Evolutionary conservation across 1,140 invertebrate genomes (phyloP).

Genomic region (Prorops nasuta): DNA sequence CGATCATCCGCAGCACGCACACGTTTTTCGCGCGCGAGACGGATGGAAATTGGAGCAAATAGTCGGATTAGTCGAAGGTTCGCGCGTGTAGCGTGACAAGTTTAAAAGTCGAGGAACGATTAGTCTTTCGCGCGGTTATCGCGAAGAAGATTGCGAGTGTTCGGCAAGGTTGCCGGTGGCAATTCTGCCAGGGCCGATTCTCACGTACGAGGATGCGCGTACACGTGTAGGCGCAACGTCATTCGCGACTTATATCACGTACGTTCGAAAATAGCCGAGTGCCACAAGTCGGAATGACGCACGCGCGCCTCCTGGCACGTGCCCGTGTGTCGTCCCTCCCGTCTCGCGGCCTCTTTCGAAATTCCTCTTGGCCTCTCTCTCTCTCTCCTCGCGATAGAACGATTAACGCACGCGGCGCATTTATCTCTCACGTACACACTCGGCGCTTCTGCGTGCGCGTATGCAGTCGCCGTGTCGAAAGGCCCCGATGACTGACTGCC

Average conservation of each 20-base stretch:
- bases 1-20: no score
- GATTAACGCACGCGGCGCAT: slow-evolving; percentile 28
- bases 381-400: slow-evolving; percentile 20
- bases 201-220: no score
- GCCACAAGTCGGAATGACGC: slow-evolving; percentile 37
- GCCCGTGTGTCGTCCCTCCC: slow-evolving; percentile 20
- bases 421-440: slow-evolving; percentile 31
- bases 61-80: no score
- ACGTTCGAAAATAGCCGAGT: slow-evolving; percentile 46
- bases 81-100: no score
- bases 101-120: slow-evolving; percentile 17
- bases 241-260: slow-evolving; percentile 34
- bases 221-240: slow-evolving; percentile 22
- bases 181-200: no score
- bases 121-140: slow-evolving; percentile 21
- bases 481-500: slow-evolving; percentile 17
- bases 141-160: slow-evolving; percentile 20
- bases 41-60: no score
- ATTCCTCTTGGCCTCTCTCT: slow-evolving; percentile 19
- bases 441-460: not conserved
- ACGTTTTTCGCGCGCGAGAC: no score
- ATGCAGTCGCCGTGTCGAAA: slow-evolving; percentile 1
- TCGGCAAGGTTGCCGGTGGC: no score
- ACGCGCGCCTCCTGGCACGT: slow-evolving; percentile 42
- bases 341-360: slow-evolving; percentile 20